A percentile compares a stretch with the other conserved stretches of the same genome.
phyloP scores from a whole-genome alignment of 2,113 vertebrate genomes.

The Edolisoma coerulescens region DNA sequence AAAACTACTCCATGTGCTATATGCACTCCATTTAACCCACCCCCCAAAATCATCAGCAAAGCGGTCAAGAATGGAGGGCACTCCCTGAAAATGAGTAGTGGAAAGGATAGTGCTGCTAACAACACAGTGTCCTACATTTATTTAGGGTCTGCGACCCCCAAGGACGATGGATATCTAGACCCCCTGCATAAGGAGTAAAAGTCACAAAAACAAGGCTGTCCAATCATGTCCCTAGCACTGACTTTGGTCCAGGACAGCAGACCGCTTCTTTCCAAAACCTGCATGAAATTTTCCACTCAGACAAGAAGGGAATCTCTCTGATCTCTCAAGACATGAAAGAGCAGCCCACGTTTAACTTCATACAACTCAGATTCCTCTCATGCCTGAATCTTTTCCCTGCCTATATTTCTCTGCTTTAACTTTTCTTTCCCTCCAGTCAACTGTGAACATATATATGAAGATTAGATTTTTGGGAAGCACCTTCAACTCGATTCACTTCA shows the following conservation, averaged over 20 bases:
- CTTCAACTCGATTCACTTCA: conserved; percentile 31
- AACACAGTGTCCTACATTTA: neutral
- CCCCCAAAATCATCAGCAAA: neutral
- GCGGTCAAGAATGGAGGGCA: accelerated
- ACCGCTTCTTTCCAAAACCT: neutral
- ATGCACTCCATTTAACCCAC: neutral
- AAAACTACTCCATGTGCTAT: neutral
- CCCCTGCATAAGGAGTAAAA: neutral
- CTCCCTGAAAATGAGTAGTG: neutral
- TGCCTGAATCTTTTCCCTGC: neutral
- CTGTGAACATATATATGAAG: neutral
- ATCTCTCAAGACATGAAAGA: neutral
- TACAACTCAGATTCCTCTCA: neutral
- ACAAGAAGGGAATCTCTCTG: neutral
- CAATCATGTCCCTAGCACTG: neutral
- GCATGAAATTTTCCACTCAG: neutral
- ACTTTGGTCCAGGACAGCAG: neutral
- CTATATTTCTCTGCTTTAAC: neutral
- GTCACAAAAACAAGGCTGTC: neutral
- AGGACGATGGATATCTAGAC: neutral
- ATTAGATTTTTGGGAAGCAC: conserved; percentile 30
- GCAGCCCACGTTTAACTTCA: neutral
- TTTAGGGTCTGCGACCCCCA: neutral
- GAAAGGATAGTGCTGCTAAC: neutral
- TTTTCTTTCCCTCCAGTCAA: conserved; percentile 25